Evolutionary conservation across 2,113 vertebrate genomes (phyloP).

Genomic region (Machaerirhynchus nigripectus): DNA sequence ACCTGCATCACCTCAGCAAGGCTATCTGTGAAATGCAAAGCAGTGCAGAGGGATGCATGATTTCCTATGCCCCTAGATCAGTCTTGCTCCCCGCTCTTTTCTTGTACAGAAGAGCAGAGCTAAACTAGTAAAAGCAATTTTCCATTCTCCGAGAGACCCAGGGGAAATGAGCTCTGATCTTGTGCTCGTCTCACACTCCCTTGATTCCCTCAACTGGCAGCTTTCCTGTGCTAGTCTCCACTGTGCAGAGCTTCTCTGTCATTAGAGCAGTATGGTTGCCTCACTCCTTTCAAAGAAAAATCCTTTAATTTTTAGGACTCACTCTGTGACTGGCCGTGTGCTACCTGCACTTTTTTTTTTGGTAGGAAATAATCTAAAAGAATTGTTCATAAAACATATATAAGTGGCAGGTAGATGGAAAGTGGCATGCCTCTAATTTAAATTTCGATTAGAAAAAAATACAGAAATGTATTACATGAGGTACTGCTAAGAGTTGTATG

Average conservation of each 20-base stretch:
- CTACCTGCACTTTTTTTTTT: background rate
- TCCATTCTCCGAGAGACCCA: background rate
- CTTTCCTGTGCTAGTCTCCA: background rate
- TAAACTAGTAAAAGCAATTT: conserved; percentile 34
- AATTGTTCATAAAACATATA: conserved; percentile 63
- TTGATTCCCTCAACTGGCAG: background rate
- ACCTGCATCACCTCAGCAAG: background rate
- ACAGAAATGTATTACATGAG: conserved; percentile 65
- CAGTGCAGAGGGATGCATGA: background rate
- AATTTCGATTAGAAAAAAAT: conserved; percentile 73
- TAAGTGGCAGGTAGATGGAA: conserved; percentile 58
- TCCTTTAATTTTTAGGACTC: conserved; percentile 9
- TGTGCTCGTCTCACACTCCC: background rate
- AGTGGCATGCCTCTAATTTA: conserved; percentile 68
- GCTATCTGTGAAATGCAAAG: background rate
- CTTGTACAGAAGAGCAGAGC: background rate
- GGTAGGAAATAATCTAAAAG: conserved; percentile 23
- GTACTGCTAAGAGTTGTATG: conserved; percentile 63
- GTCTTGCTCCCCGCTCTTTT: background rate
- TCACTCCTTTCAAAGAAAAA: conserved; percentile 10
- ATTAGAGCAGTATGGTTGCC: background rate
- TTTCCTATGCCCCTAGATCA: background rate
- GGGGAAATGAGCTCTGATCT: background rate
- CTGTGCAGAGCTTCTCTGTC: background rate
- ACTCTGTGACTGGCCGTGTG: background rate